Conservation (phyloP, 2,113 vertebrate species). For the Nycticorax nycticorax region DNA sequence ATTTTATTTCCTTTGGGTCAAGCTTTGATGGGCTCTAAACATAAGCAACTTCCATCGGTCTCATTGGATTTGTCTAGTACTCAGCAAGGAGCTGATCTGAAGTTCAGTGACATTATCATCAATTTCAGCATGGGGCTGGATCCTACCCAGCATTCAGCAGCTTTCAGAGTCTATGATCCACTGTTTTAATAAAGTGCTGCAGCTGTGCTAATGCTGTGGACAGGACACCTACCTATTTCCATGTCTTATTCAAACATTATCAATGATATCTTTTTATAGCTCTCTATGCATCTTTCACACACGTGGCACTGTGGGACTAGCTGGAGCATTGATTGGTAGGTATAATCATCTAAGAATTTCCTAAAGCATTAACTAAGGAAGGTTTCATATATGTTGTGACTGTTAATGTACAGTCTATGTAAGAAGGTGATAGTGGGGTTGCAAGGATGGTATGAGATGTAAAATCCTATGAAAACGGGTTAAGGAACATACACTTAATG, state of each 20-base stretch:
- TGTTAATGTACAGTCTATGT: neutral
- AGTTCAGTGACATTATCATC: neutral
- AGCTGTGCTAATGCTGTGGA: neutral
- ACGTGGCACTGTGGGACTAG: fast-evolving
- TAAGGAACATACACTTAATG: neutral
- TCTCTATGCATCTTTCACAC: neutral
- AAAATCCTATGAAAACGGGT: neutral
- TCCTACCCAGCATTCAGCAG: neutral
- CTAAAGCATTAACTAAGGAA: neutral
- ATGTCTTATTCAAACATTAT: neutral
- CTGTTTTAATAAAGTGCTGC: neutral
- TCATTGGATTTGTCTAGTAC: neutral
- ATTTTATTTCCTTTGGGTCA: neutral
- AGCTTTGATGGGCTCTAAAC: neutral
- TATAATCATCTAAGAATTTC: neutral
- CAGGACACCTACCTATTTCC: neutral
- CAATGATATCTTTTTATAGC: neutral
- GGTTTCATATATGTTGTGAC: neutral
- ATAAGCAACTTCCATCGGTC: neutral
- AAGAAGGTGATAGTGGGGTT: neutral
- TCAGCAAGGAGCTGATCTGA: neutral
- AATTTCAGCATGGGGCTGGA: neutral
- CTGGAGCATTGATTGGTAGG: neutral
- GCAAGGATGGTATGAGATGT: neutral
- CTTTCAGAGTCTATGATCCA: neutral